These are phyloP conservation scores for Harpalus rufipes DNA, from an alignment of 2,888 invertebrate species.

Conservation along the genomic window DNA sequence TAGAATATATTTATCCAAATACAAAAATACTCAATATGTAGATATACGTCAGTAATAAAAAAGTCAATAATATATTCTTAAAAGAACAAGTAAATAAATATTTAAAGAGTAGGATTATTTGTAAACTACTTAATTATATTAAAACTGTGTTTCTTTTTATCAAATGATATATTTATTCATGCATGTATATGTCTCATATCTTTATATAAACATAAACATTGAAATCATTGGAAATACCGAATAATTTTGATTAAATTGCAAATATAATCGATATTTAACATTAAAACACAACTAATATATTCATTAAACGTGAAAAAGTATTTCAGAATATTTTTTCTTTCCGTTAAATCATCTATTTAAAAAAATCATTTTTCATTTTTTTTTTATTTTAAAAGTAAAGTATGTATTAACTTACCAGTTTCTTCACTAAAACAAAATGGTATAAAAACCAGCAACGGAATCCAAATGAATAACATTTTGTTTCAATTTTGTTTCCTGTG, in stretches of 20 bases:
- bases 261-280: background rate
- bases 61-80: conserved; percentile 30
- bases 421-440: conserved; percentile 57
- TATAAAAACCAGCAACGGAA: conserved; percentile 32
- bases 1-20: conserved; percentile 31
- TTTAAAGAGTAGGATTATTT: background rate
- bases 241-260: background rate
- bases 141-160: background rate
- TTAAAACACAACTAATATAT: background rate
- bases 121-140: background rate
- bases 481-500: background rate
- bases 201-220: background rate
- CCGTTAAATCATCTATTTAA: too few relatives aligned
- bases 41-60: conserved; percentile 36
- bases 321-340: too few relatives aligned
- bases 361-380: background rate
- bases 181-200: background rate
- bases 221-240: background rate
- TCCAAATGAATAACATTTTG: conserved; percentile 58
- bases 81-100: conserved; percentile 20
- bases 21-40: conserved; percentile 30
- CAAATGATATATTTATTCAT: conserved; percentile 3
- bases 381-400: background rate
- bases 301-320: too few relatives aligned
- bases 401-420: conserved; percentile 42